Evolutionary conservation across 2,113 vertebrate genomes (phyloP).

Genomic region (Campylorhamphus procurvoides): DNA sequence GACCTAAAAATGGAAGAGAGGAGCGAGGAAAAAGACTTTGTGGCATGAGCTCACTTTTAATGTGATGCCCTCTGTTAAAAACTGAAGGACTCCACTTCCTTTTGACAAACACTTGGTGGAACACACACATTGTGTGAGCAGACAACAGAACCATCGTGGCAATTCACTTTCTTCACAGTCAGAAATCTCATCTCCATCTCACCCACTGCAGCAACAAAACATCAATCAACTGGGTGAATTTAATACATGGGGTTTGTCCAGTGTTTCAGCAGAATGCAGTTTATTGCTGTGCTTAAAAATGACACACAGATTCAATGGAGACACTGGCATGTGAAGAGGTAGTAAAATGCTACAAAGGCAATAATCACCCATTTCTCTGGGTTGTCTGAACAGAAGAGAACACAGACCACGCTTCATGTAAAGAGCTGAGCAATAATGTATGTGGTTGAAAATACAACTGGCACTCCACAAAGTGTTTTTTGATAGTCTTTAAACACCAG

Average conservation of each 20-base stretch:
- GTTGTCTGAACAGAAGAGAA: background rate
- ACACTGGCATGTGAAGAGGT: background rate
- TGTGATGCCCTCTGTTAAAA: background rate
- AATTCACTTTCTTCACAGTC: background rate
- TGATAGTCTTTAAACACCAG: background rate
- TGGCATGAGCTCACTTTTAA: background rate
- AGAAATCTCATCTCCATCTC: background rate
- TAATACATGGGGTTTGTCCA: background rate
- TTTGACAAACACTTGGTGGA: background rate
- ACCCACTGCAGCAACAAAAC: background rate
- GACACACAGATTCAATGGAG: background rate
- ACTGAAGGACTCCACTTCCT: background rate
- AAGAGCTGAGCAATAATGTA: background rate
- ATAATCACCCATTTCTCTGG: background rate
- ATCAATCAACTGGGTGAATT: background rate
- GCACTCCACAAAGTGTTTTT: background rate
- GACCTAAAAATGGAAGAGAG: constrained; percentile 36
- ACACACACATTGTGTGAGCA: background rate
- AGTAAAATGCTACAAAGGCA: background rate
- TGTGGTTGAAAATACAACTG: background rate
- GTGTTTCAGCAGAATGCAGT: background rate
- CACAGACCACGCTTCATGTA: accelerated
- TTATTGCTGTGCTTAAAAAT: background rate
- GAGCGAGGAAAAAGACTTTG: background rate
- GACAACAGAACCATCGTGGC: background rate